Conservation (phyloP, 2,797 vertebrate species). For the Micropoecilia bifurca region DNA sequence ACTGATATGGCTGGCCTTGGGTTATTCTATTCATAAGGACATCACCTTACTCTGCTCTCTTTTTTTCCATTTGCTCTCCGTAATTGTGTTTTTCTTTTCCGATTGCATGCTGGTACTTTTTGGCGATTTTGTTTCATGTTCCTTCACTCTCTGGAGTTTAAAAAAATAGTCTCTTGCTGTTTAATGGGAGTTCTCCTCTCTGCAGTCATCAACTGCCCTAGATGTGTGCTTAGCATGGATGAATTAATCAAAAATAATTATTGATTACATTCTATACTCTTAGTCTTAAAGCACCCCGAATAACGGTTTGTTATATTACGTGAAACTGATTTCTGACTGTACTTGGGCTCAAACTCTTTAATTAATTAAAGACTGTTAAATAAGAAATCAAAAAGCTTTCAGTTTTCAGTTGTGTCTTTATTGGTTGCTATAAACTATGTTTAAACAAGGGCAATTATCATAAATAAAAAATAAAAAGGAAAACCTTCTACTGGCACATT, state of each 20-base stretch:
- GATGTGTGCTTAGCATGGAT: not conserved
- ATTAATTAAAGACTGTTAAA: not conserved
- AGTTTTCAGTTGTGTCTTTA: conserved; percentile 67
- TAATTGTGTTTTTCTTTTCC: not conserved
- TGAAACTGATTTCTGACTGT: not conserved
- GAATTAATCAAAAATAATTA: not conserved
- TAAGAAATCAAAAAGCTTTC: conserved; percentile 36
- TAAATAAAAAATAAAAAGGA: conserved; percentile 39
- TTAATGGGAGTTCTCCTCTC: not conserved
- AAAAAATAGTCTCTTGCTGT: not conserved
- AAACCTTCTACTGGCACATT: conserved; percentile 18
- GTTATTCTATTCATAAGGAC: not conserved
- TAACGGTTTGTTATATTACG: not conserved
- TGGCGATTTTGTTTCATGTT: not conserved
- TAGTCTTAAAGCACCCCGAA: not conserved
- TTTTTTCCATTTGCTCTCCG: not conserved
- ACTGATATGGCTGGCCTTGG: not conserved
- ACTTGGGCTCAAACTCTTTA: not conserved
- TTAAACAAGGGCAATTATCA: conserved; percentile 71
- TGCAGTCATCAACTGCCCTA: not conserved
- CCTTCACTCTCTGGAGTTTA: not conserved
- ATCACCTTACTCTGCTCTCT: not conserved
- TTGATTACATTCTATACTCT: not conserved
- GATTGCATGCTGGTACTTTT: not conserved
- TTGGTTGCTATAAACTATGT: conserved; percentile 65